Conservation (phyloP, 2,113 vertebrate species). For the Serinus canaria region DNA sequence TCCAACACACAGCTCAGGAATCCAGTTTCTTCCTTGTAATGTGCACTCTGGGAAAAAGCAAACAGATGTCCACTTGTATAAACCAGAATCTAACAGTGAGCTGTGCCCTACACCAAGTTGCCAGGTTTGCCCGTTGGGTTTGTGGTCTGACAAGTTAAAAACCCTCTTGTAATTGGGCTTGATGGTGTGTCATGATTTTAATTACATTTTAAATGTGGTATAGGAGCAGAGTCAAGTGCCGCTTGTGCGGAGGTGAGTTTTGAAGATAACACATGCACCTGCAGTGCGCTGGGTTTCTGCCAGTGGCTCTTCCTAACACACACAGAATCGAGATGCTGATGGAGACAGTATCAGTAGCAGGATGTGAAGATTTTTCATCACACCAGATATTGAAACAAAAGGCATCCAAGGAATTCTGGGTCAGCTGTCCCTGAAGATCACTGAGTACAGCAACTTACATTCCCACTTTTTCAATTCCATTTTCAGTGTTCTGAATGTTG, state of each 20-base stretch:
- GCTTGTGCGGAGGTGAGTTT: background rate
- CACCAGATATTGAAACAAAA: background rate
- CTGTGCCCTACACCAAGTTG: background rate
- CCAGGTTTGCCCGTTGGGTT: background rate
- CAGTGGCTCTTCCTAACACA: background rate
- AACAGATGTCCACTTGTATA: background rate
- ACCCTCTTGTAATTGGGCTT: background rate
- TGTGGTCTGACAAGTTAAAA: background rate
- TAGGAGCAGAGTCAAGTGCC: background rate
- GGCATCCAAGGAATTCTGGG: background rate
- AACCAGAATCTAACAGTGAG: background rate
- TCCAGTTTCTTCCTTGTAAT: background rate
- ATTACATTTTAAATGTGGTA: background rate
- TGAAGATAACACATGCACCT: background rate
- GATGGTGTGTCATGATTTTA: background rate
- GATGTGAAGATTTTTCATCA: background rate
- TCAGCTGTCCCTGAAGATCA: background rate
- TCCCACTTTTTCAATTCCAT: background rate
- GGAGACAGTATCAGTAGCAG: background rate
- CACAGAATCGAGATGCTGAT: background rate
- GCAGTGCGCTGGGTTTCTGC: background rate
- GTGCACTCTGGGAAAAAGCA: background rate
- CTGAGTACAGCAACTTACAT: background rate
- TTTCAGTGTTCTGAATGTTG: background rate
- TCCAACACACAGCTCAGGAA: background rate